Base-by-base conservation (phyloP, 2,888 invertebrate species). In the Sipha maydis region DNA sequence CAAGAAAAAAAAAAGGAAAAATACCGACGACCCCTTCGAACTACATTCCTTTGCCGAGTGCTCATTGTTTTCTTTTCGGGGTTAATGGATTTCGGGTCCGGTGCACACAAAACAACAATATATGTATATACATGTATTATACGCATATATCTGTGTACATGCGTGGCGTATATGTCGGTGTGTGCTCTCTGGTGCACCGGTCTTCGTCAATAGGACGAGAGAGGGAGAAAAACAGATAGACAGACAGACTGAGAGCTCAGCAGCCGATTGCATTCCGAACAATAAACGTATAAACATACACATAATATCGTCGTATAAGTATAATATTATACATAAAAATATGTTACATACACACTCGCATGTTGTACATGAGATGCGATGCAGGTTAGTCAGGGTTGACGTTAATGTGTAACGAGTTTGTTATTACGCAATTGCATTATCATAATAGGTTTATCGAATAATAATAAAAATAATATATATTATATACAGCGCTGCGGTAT, bases 41-140 rank as follows among this genome's bases (percentile, higher is more conserved):
- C 88, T 67, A 82, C 88, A 88, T 88, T 88, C 88, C 88, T 67
- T 76, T n/a, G 85, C 41, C n/a, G 86, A 78, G 73, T 73, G 79
- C 82, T 88, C 88, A 88, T 88, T 88, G 88, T 88, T 88, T 88
- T 88, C 88, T 78, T 82, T 88, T 88, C 88, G 88, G 88, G 88
- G 88, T 88, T 88, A 88, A 88, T 88, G 88, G 88, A 85, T 88
- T 88, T 88, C 88, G 88, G 88, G 88, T 82, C 82, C 75, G 88
- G 73, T 61, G 80, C 73, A n/a, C 61, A 41, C 73, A 41, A 5
- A 75, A 41, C 82, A 34, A 77, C 41, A 85, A 56, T 61, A 48
- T 54, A 41, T 31, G 48, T 48, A 14, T 41, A 4, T 69, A 17
- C 8, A n/a, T 69, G 28, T 41, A 34, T 11, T 48, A 41, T 31